Conservation (phyloP, 2,888 invertebrate genomes). For the Cephus pygmeus region DNA sequence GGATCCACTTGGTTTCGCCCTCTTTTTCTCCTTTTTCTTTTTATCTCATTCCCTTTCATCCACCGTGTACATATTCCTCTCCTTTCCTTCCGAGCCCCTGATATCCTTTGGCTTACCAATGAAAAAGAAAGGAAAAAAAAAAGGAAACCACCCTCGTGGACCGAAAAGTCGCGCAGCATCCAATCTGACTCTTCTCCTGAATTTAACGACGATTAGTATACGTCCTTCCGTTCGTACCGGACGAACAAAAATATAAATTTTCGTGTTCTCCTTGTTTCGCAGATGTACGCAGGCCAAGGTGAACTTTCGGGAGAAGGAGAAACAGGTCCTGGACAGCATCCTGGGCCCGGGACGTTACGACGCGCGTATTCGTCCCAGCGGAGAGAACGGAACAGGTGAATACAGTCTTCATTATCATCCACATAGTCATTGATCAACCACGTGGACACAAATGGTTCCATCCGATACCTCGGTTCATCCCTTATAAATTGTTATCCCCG, state of each 20-base stretch:
- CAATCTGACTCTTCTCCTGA: background rate
- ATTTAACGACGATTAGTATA: background rate
- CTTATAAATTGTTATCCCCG: background rate
- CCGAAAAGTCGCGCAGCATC: background rate
- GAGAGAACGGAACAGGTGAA: constrained; percentile 94
- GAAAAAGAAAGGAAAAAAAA: too few species aligned
- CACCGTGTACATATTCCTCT: background rate
- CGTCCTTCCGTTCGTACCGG: background rate
- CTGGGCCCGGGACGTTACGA: constrained; percentile 92
- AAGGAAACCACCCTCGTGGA: too few species aligned
- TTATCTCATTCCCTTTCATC: background rate
- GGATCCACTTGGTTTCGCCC: background rate
- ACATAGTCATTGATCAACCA: background rate
- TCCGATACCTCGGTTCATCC: background rate
- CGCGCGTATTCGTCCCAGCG: constrained; percentile 91
- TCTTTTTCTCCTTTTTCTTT: background rate
- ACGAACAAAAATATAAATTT: background rate
- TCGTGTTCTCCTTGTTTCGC: constrained; percentile 41
- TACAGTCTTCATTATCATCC: background rate
- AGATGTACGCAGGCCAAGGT: constrained; percentile 85
- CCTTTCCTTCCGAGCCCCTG: background rate
- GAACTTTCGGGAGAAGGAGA: constrained; percentile 94
- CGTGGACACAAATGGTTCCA: background rate
- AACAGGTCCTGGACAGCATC: constrained; percentile 93
- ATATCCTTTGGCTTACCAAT: background rate